These are phyloP conservation scores for Sycophaga agraensis DNA, from an alignment of 1,140 invertebrate species.

Conservation along the genomic window DNA sequence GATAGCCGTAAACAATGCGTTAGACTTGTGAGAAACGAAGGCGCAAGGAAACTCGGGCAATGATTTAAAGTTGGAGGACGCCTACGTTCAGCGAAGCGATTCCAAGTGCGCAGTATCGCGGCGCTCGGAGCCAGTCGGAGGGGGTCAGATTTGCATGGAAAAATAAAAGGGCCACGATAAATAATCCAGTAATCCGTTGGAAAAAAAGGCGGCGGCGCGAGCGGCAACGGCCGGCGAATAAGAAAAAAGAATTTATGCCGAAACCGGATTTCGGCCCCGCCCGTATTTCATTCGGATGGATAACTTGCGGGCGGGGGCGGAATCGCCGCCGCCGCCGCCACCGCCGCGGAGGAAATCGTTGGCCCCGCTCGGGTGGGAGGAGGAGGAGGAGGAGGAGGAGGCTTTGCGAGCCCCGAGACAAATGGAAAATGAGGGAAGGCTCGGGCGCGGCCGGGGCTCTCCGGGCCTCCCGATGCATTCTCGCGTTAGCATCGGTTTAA, in stretches of 20 bases:
- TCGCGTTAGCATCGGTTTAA: constrained; percentile 39
- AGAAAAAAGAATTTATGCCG: constrained; percentile 1
- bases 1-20: too few species aligned
- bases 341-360: constrained; percentile 25
- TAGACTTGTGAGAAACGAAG: too few species aligned
- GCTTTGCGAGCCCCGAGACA: constrained; percentile 29
- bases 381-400: constrained; percentile 15
- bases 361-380: neutral
- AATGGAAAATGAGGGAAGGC: constrained; percentile 34
- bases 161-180: neutral
- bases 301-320: constrained; percentile 8
- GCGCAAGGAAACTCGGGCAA: too few species aligned
- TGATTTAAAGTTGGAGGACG: too few species aligned
- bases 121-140: too few species aligned
- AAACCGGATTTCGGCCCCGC: constrained; percentile 11
- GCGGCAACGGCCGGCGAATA: too few species aligned
- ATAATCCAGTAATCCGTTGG: constrained; percentile 2
- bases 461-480: constrained; percentile 28
- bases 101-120: too few species aligned
- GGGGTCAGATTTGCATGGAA: neutral
- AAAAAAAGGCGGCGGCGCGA: constrained; percentile 2
- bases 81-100: too few species aligned
- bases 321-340: too few species aligned
- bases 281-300: constrained; percentile 21
- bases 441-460: neutral